Evolutionary conservation across 2,888 invertebrate species (phyloP), one percentile per base, ranked within the genome.

Genomic region (Patella pellucida): DNA sequence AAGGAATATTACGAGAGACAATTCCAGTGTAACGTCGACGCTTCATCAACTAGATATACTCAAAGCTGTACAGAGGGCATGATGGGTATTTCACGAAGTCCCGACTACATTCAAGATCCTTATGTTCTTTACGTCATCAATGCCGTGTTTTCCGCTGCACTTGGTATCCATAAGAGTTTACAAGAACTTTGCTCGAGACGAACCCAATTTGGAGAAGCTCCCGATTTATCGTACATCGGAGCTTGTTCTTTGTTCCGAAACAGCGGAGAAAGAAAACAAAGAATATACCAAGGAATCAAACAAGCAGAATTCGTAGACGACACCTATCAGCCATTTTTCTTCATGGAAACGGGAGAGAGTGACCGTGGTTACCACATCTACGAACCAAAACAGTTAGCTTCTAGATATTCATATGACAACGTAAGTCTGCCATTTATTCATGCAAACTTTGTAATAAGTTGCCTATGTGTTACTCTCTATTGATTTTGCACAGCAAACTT

Each of bases 1-100:
- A 78, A 85, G n/a, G 90, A 91, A n/a, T 91, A 89, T 79, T 91
- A 90, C 87, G 87, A 91, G 78, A 78, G 87, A 50, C 77, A 88
- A 1, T 71, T 72, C n/a, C 19, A 56, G 12, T 72, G 72, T 72
- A 80, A 82, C 15, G 16, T 79, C 5, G 56, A 69, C 0, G 68
- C 73, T 1, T 52, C 77, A 5, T 78, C 62, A 11, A 19, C 70
- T 2, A 62, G 71, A 16, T 81, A 78, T 68, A 69, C 81, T 11
- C 23, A 27, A 2, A 52, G 69, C n/a, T 85, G 84, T 52, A 72
- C 76, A 52, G 72, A 77, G 9, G 76, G 69, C 54, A 68, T 73
- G n/a, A 76, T 80, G 27, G 85, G 85, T 11, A 82, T 87, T 71
- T 82, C 88, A 0, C 80, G 86, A 7, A 81, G 84, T 5, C 76